These are phyloP conservation scores for Drosophila seclusa DNA, from an alignment of 2,888 invertebrate genomes.

Conservation along the genomic window DNA sequence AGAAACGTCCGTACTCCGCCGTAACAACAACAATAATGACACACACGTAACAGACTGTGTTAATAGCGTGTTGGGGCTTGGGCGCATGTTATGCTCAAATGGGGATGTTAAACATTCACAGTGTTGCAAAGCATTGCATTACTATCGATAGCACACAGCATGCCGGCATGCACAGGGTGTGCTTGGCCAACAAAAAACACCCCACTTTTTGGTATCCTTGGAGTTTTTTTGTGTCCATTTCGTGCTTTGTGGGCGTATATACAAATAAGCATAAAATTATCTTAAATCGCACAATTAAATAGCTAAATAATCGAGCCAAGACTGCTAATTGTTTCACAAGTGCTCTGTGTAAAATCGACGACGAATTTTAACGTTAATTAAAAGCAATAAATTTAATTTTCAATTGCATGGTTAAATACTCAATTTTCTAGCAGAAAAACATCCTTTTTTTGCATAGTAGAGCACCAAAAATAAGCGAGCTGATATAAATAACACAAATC, in stretches of 20 bases:
- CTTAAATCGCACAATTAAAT: constrained; percentile 28
- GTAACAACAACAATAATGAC: constrained; percentile 56
- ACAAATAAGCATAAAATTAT: constrained; percentile 39
- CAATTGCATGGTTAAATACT: constrained; percentile 6
- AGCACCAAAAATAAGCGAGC: background rate
- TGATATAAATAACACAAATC: background rate
- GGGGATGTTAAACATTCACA: constrained; percentile 15
- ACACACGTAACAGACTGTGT: constrained; percentile 34
- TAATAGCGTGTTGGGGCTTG: constrained; percentile 24
- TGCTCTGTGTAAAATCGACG: background rate
- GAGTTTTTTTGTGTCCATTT: constrained; percentile 59
- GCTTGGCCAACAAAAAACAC: constrained; percentile 34
- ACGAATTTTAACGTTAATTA: constrained; percentile 3
- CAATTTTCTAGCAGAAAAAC: constrained; percentile 19
- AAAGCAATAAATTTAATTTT: constrained; percentile 26
- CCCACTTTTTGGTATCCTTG: constrained; percentile 65
- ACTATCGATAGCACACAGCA: constrained; percentile 33
- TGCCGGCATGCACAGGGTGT: constrained; percentile 51
- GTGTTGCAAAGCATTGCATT: constrained; percentile 21
- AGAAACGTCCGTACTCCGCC: constrained; percentile 52
- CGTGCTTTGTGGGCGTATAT: constrained; percentile 52
- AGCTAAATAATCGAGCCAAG: constrained; percentile 15
- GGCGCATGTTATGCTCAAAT: constrained; percentile 37
- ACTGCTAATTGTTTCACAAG: background rate
- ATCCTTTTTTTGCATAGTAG: background rate